A percentile compares a stretch with the other conserved stretches of the same genome.
These are phyloP conservation scores for Coelinius sp. DNA, from an alignment of 2,888 invertebrate species.

Conservation along the genomic window DNA sequence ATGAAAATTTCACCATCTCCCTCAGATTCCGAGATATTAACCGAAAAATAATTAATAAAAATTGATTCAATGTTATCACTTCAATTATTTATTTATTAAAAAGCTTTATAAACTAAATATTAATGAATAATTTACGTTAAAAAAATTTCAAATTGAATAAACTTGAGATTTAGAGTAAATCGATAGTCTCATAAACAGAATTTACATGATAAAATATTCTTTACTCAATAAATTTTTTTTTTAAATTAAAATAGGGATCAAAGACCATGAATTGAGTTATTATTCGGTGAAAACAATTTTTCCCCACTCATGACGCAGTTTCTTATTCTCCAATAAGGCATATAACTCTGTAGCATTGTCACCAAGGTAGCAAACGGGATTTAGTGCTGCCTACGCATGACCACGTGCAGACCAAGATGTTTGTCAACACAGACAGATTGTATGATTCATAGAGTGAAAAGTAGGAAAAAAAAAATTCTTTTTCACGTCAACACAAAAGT, in stretches of 20 bases:
- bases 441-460: conserved; percentile 1
- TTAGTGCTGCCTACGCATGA: not conserved
- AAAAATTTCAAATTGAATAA: not conserved
- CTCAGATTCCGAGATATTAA: too few relatives aligned
- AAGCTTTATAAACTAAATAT: not conserved
- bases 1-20: too few relatives aligned
- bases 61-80: too few relatives aligned
- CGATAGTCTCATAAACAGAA: conserved; percentile 10
- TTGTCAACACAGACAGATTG: conserved; percentile 21
- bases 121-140: not conserved
- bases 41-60: too few relatives aligned
- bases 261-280: not conserved
- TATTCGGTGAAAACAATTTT: not conserved
- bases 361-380: conserved; percentile 24
- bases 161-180: not conserved
- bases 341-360: not conserved
- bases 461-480: not conserved
- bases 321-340: not conserved
- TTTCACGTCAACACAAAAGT: not conserved
- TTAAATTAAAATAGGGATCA: not conserved
- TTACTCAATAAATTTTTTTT: not conserved
- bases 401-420: conserved; percentile 15
- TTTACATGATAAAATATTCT: not conserved
- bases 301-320: not conserved
- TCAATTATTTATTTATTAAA: not conserved